A percentile compares a stretch with the other conserved stretches of the same genome.
These are phyloP conservation scores for Lamprologus callipterus DNA, from an alignment of 2,113 vertebrate genomes.

Conservation along the genomic window DNA sequence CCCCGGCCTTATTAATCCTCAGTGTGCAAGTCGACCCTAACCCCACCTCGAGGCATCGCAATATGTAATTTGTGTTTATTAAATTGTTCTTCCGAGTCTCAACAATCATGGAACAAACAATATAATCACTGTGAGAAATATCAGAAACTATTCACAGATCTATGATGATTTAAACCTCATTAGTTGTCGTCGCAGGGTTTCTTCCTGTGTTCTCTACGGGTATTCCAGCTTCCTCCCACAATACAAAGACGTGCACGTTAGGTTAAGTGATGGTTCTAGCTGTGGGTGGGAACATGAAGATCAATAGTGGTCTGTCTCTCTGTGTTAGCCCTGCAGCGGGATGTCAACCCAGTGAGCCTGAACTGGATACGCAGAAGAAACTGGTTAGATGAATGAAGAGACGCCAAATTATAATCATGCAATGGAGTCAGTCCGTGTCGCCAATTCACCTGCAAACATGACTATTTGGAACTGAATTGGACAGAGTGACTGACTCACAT, in stretches of 20 bases:
- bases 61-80: neutral
- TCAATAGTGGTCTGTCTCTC: neutral
- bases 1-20: neutral
- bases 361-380: neutral
- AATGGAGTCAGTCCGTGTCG: neutral
- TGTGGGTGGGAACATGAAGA: neutral
- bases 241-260: neutral
- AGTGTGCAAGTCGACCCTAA: neutral
- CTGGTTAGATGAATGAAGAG: neutral
- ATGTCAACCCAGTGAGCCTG: neutral
- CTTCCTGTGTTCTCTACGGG: neutral
- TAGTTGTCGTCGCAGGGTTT: accelerated
- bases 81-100: neutral
- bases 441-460: neutral
- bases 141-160: neutral
- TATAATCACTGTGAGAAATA: neutral
- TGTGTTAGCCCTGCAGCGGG: neutral
- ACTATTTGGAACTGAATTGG: neutral
- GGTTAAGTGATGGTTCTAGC: neutral
- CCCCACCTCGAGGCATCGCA: neutral
- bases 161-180: neutral
- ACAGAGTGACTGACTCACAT: neutral
- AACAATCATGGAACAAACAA: neutral
- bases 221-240: neutral
- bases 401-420: neutral